phyloP scores from a whole-genome alignment of 2,113 vertebrate genomes.

The Cathartes aura region DNA sequence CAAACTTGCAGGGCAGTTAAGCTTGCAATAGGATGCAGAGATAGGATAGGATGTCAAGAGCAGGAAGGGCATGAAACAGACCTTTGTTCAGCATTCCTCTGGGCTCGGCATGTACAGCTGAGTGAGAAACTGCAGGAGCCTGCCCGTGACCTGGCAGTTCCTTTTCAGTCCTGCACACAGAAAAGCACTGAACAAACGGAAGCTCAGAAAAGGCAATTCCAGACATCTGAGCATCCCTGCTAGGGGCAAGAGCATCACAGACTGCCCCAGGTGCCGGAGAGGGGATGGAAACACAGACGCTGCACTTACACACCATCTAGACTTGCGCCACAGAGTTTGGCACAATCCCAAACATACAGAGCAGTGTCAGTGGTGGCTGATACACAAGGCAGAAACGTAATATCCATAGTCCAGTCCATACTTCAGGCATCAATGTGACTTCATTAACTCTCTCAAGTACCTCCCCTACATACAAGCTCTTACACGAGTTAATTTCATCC shows the following conservation, averaged over 20 bases:
- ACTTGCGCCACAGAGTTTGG: accelerated
- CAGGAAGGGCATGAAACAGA: background rate
- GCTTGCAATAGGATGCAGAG: background rate
- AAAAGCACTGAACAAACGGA: background rate
- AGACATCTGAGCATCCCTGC: background rate
- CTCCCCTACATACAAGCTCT: background rate
- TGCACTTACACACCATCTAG: background rate
- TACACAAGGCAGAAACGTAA: accelerated
- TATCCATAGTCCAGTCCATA: accelerated
- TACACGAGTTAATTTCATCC: background rate
- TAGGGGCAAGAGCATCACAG: background rate
- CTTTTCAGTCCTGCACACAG: background rate
- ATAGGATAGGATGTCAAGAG: background rate
- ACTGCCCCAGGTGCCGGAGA: accelerated
- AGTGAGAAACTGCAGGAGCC: background rate
- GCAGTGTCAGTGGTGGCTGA: background rate
- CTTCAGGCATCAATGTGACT: background rate
- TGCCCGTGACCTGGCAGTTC: accelerated
- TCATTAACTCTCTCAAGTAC: background rate
- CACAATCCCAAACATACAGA: accelerated
- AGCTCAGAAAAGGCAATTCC: background rate
- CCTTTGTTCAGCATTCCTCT: background rate
- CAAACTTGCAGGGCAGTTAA: background rate
- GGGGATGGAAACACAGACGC: background rate
- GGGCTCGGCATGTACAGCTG: background rate